Percentiles rank a stretch among this genome's conserved stretches.
These are phyloP conservation scores for Lepidurus arcticus DNA, from an alignment of 1,140 invertebrate genomes.

Conservation along the genomic window DNA sequence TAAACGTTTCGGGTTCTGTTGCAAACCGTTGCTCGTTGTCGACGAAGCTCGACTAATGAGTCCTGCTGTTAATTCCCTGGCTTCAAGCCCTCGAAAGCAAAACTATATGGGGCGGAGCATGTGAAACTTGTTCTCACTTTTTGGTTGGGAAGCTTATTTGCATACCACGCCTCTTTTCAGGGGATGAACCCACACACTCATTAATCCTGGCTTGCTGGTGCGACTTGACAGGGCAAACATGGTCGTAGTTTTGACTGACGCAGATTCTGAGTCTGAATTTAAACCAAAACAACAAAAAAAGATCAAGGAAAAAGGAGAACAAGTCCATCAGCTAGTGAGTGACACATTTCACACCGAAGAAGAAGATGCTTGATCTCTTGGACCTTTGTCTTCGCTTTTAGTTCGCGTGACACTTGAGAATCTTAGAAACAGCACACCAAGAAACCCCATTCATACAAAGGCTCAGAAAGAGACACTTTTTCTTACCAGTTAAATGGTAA, in stretches of 20 bases:
- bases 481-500: conserved; percentile 1
- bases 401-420: conserved; percentile 9
- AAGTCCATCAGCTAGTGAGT: conserved; percentile 14
- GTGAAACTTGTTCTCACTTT: neutral
- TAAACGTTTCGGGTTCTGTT: conserved; percentile 4
- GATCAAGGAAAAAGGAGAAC: neutral
- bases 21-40: conserved; percentile 14
- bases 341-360: conserved; percentile 18
- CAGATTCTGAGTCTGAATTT: neutral
- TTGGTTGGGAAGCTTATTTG: neutral
- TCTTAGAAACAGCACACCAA: conserved; percentile 3
- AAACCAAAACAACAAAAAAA: neutral
- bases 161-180: neutral
- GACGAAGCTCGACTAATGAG: conserved; percentile 8
- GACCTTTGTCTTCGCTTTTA: neutral
- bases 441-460: neutral
- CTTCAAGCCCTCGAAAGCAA: neutral
- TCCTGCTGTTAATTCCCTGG: neutral
- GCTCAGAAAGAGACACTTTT: conserved; percentile 11
- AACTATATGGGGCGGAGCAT: neutral
- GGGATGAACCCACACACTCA: conserved; percentile 17
- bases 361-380: neutral
- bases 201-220: conserved; percentile 8
- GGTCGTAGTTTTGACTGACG: conserved; percentile 5
- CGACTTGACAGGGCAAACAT: conserved; percentile 2